Conservation (phyloP, 1,140 invertebrate genomes). For the Bombus breviceps region DNA sequence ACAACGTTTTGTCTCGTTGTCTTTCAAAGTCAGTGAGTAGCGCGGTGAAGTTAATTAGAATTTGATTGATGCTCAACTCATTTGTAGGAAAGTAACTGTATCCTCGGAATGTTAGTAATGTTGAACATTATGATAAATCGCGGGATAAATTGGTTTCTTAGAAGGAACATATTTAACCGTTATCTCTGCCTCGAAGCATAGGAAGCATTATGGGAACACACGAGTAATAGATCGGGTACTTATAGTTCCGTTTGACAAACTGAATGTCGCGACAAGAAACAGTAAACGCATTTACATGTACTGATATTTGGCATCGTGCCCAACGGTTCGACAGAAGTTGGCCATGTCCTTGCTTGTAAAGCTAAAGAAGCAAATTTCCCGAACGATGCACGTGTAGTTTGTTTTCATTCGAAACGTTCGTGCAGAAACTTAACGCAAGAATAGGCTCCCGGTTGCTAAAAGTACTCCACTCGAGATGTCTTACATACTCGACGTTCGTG, state of each 20-base stretch:
- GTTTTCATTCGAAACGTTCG: background rate
- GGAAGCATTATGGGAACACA: background rate
- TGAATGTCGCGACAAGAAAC: background rate
- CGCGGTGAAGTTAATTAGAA: background rate
- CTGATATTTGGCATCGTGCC: background rate
- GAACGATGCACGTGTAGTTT: background rate
- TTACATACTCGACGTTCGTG: background rate
- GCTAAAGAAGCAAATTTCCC: conserved; percentile 1
- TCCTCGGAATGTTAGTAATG: background rate
- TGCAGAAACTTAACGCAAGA: background rate
- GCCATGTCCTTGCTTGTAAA: background rate
- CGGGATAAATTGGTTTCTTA: background rate
- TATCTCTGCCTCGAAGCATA: background rate
- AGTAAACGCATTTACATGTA: background rate
- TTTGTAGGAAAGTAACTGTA: background rate
- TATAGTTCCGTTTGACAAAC: background rate
- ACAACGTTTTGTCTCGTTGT: background rate
- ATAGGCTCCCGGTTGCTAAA: background rate
- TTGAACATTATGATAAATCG: background rate
- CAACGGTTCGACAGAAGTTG: background rate
- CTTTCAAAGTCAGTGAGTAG: background rate
- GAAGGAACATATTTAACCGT: background rate
- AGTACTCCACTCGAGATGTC: background rate
- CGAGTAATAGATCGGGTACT: background rate
- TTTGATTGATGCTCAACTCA: background rate